phyloP scores from a whole-genome alignment of 2,113 vertebrate species.

The Notothenia coriiceps region DNA sequence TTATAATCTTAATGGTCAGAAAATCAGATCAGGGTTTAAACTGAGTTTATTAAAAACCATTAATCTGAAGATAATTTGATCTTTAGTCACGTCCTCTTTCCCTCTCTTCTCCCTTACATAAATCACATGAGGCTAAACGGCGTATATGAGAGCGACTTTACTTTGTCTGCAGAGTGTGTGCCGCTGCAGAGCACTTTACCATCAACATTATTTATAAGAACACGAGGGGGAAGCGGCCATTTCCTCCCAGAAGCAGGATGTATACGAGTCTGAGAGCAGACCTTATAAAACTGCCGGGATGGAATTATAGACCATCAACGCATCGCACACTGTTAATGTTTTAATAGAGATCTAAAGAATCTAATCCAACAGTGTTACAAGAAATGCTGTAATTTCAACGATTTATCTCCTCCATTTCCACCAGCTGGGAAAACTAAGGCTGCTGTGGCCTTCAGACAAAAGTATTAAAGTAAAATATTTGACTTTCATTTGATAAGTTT shows the following conservation, averaged over 20 bases:
- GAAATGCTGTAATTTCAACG: not conserved
- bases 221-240: slow-evolving; percentile 59
- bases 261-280: slow-evolving; percentile 52
- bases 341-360: slow-evolving; percentile 37
- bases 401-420: slow-evolving; percentile 18
- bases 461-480: no score
- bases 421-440: slow-evolving; percentile 17
- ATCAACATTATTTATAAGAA: slow-evolving; percentile 70
- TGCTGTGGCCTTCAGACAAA: not conserved
- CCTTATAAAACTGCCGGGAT: slow-evolving; percentile 48
- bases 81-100: not conserved
- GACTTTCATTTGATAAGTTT: no score
- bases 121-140: not conserved
- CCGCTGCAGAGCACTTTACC: slow-evolving; percentile 66
- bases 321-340: slow-evolving; percentile 38
- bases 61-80: not conserved
- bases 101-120: not conserved
- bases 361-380: not conserved
- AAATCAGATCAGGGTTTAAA: not conserved
- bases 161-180: slow-evolving; percentile 1
- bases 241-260: slow-evolving; percentile 69
- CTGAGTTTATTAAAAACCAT: not conserved
- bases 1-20: not conserved
- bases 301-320: slow-evolving; percentile 52
- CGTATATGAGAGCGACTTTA: slow-evolving; percentile 1